These are phyloP conservation scores for Sterrhoptilus dennistouni DNA, from an alignment of 2,113 vertebrate species.

Conservation along the genomic window DNA sequence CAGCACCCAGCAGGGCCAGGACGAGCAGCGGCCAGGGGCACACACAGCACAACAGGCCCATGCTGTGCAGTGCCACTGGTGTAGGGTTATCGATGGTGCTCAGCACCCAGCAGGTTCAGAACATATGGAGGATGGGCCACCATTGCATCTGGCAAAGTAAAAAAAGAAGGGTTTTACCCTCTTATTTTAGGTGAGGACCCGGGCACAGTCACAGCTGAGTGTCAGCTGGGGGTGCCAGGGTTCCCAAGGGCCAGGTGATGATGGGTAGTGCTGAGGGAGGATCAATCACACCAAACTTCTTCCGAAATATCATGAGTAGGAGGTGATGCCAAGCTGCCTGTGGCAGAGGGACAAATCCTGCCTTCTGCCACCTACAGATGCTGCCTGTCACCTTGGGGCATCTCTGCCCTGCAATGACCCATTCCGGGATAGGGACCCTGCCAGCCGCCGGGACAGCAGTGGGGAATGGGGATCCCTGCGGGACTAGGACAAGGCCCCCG, in stretches of 20 bases:
- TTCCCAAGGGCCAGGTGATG: background rate
- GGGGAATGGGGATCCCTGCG: background rate
- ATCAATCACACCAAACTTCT: background rate
- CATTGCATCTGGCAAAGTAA: background rate
- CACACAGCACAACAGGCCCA: background rate
- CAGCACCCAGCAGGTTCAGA: background rate
- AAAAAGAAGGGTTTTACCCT: background rate
- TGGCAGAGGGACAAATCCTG: background rate
- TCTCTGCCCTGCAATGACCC: background rate
- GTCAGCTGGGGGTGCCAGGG: background rate
- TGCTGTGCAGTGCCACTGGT: background rate
- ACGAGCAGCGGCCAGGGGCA: background rate
- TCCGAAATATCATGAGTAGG: background rate
- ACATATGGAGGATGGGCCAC: rapidly evolving
- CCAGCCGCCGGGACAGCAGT: background rate
- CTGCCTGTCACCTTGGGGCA: too few species aligned
- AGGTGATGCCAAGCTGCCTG: background rate
- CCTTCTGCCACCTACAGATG: background rate
- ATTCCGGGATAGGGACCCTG: background rate
- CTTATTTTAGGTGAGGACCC: rapidly evolving
- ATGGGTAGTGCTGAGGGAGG: background rate
- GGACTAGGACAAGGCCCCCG: background rate
- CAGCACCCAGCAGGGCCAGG: rapidly evolving
- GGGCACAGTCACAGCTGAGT: background rate
- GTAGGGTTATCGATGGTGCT: background rate